phyloP scores from a whole-genome alignment of 2,797 vertebrate genomes.

The Falco peregrinus region DNA sequence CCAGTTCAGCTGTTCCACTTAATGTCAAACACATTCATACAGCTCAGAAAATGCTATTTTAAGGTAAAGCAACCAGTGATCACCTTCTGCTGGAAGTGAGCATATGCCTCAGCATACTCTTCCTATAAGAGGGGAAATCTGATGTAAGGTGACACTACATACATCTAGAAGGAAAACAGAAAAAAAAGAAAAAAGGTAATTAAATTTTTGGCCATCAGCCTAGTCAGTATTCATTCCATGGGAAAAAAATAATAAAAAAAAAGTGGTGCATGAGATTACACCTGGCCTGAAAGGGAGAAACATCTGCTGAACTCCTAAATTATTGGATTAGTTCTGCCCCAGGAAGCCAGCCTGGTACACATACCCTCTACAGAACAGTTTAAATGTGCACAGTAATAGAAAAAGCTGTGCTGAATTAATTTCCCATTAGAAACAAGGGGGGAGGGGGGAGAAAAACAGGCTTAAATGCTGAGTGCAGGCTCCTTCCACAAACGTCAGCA shows the following conservation, averaged over 20 bases:
- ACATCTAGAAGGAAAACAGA: background rate
- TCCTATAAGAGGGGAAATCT: background rate
- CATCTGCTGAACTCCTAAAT: constrained; percentile 39
- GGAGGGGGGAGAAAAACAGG: background rate
- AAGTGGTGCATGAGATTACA: constrained; percentile 34
- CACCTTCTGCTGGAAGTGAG: background rate
- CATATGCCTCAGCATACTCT: background rate
- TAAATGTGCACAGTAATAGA: background rate
- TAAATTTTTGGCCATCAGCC: constrained; percentile 19
- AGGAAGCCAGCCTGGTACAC: constrained; percentile 19
- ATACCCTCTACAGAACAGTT: background rate
- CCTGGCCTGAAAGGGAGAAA: constrained; percentile 48
- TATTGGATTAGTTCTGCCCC: constrained; percentile 43
- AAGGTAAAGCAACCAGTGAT: background rate
- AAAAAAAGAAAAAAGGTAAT: background rate
- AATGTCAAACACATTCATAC: background rate
- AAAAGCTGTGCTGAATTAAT: background rate
- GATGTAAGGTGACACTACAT: background rate
- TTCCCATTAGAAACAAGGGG: background rate
- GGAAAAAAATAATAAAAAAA: background rate
- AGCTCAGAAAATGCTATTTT: background rate
- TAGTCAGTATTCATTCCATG: constrained; percentile 15
- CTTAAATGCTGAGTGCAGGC: background rate
- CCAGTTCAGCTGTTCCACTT: background rate
- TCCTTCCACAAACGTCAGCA: background rate